Evolutionary conservation across 2,888 invertebrate species (phyloP), one percentile per base, ranked within the genome.

Genomic region (Ormyrus nitidulus): DNA sequence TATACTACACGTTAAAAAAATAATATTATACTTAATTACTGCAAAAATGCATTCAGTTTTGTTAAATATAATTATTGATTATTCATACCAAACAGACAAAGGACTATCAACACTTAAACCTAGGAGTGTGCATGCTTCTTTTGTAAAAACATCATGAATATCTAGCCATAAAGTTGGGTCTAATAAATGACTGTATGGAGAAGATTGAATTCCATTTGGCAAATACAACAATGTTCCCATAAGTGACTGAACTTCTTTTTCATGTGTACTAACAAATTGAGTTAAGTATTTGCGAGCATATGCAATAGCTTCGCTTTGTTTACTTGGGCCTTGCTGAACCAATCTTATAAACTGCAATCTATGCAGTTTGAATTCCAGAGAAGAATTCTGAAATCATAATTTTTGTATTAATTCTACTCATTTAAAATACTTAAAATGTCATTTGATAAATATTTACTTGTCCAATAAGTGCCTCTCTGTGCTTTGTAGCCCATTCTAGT

Each of bases 41-140:
- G 13, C 34, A 6, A 19, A 34, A 34, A 6, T 65, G 6, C 10
- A 54, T 49, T 64, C 0, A 44, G 9, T 49, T 61, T 53, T 51
- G 51, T 49, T 49, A 46, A 48, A 65, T 56, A 56, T 46, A 54
- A 62, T 70, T 70, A 68, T 34, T 64, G 48, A 48, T 61, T 62
- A 56, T 70, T 49, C 91, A 86, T 90, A 94, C 94, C 94, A 97
- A 84, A 98, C 97, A 80, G 97, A 96, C 76, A 99, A 93, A 48
- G 98, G 97, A 86, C 96, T 97, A 87, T 96, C 96, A 70, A 96
- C 95, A 86, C 96, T 98, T 84, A 99, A 93, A 0, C 98, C 97
- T 83, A 98, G 93, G 77, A 98, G 92, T 78, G 95, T 93, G 91
- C 99, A 99, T 13, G 99, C 97, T 91, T 99, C 99, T 86, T 95